phyloP scores from a whole-genome alignment of 2,888 invertebrate genomes.

The Linyphia triangularis region DNA sequence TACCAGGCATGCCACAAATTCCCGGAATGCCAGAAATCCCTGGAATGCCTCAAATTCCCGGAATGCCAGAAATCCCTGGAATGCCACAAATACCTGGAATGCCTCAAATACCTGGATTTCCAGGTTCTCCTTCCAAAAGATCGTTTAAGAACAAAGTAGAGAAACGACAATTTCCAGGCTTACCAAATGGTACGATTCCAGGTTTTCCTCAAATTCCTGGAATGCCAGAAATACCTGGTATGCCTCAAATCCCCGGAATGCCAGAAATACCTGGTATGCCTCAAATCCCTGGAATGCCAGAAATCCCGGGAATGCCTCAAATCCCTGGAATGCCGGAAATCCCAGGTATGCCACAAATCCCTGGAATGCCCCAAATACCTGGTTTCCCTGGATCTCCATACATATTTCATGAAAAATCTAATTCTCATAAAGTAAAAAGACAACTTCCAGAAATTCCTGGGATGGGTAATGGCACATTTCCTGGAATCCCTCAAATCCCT shows the following conservation, averaged over 20 bases:
- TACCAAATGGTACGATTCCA: constrained; percentile 26
- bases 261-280: constrained; percentile 45
- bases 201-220: constrained; percentile 49
- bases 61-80: too few species aligned
- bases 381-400: neutral
- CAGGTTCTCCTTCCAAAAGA: neutral
- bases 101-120: constrained; percentile 58
- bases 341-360: constrained; percentile 25
- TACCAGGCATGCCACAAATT: too few species aligned
- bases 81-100: constrained; percentile 44
- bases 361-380: constrained; percentile 19
- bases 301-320: constrained; percentile 19
- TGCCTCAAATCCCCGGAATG: constrained; percentile 40
- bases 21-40: constrained; percentile 50
- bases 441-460: constrained; percentile 20
- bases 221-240: constrained; percentile 39
- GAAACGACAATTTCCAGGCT: constrained; percentile 15
- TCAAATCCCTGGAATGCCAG: constrained; percentile 35
- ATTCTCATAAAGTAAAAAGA: neutral
- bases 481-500: constrained; percentile 43
- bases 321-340: constrained; percentile 31
- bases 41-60: too few species aligned
- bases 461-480: constrained; percentile 20
- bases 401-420: neutral
- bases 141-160: neutral